phyloP scores from a whole-genome alignment of 2,113 vertebrate genomes.

The Scalopus aquaticus region DNA sequence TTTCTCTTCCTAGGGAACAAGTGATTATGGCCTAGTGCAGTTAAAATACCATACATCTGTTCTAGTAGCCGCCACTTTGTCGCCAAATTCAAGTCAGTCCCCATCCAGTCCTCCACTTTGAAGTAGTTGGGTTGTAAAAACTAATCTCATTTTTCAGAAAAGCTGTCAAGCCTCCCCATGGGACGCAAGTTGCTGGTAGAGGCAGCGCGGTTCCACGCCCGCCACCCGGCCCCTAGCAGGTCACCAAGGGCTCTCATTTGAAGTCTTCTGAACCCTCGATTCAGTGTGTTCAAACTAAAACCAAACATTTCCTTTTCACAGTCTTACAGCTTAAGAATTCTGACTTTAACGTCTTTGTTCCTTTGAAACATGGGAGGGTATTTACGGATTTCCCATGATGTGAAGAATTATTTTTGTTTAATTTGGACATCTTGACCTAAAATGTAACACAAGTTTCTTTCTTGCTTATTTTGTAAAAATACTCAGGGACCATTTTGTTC shows the following conservation, averaged over 20 bases:
- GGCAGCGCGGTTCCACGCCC: too few relatives aligned
- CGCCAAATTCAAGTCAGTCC: neutral
- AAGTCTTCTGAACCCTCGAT: neutral
- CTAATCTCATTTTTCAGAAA: neutral
- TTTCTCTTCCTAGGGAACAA: neutral
- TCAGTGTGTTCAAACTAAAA: neutral
- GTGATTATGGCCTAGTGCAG: neutral
- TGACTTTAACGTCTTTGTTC: slow-evolving; percentile 33
- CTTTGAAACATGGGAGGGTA: slow-evolving; percentile 29
- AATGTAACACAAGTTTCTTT: neutral
- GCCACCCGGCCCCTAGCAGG: too few relatives aligned
- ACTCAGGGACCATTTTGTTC: neutral
- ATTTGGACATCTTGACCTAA: slow-evolving; percentile 25
- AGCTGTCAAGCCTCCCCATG: neutral
- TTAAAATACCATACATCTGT: neutral
- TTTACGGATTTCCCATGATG: neutral
- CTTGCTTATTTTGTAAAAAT: slow-evolving; percentile 15
- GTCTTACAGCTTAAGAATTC: neutral
- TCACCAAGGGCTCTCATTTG: neutral
- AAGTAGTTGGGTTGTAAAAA: neutral
- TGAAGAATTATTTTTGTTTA: neutral
- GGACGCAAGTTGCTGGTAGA: neutral
- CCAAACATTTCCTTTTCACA: neutral
- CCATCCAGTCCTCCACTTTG: neutral
- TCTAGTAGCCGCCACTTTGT: neutral